phyloP scores from a whole-genome alignment of 2,888 invertebrate genomes.

The Pachycephus smyrnensis region DNA sequence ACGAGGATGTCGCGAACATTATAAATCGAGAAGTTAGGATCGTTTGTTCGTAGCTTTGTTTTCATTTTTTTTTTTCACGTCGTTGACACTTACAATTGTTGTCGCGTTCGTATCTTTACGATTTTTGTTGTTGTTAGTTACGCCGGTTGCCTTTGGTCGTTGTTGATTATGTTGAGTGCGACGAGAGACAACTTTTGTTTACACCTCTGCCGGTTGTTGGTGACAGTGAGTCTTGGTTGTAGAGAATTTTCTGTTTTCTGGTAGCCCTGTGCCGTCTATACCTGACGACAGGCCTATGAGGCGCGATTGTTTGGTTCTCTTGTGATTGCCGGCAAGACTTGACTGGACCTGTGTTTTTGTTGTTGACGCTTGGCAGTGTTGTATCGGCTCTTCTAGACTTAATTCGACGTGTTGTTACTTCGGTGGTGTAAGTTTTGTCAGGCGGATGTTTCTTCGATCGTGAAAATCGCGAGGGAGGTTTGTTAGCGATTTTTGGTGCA shows the following conservation, averaged over 20 bases:
- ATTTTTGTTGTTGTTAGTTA: neutral
- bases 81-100: neutral
- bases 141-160: neutral
- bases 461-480: neutral
- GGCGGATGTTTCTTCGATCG: neutral
- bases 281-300: too few species aligned
- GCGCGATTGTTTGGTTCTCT: neutral
- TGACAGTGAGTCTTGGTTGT: neutral
- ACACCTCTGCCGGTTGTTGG: too few species aligned
- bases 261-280: neutral
- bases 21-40: neutral
- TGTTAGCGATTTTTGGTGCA: neutral
- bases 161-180: neutral
- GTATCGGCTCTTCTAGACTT: too few species aligned
- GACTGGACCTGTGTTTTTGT: too few species aligned
- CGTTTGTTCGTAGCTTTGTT: neutral
- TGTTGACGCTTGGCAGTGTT: too few species aligned
- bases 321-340: too few species aligned
- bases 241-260: neutral
- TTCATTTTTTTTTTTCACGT: neutral
- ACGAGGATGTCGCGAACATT: neutral
- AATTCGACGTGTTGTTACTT: neutral
- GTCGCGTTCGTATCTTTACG: too few species aligned
- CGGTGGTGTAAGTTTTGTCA: neutral
- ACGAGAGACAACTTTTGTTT: neutral